A percentile compares a stretch with the other conserved stretches of the same genome.
Evolutionary conservation across 2,113 vertebrate genomes (phyloP).

Genomic region (Spheniscus mendiculus): DNA sequence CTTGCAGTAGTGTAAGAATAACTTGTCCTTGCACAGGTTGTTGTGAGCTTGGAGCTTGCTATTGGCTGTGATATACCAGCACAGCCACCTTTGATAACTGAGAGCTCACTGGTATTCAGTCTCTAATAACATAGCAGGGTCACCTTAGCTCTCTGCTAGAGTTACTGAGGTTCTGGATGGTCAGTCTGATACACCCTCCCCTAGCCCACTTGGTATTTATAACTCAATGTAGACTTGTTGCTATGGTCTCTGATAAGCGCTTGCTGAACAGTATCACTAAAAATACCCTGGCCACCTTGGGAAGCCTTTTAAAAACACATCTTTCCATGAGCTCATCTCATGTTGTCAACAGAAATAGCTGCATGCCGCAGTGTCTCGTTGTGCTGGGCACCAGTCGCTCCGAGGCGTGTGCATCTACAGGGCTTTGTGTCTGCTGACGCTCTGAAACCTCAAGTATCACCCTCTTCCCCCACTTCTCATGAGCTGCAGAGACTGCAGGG

Average conservation of each 20-base stretch:
- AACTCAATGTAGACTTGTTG: slow-evolving; percentile 67
- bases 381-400: not conserved
- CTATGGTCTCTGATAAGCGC: slow-evolving; percentile 75
- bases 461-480: not conserved
- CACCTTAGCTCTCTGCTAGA: slow-evolving; percentile 35
- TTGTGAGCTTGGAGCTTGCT: not conserved
- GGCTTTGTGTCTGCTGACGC: not conserved
- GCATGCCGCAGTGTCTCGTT: not conserved
- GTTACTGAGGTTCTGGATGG: slow-evolving; percentile 59
- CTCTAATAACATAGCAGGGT: not conserved
- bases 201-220: slow-evolving; percentile 60
- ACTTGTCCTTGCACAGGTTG: slow-evolving; percentile 24
- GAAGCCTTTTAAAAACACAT: slow-evolving; percentile 64
- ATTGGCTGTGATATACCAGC: not conserved
- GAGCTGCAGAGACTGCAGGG: not conserved
- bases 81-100: slow-evolving; percentile 32
- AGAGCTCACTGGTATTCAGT: slow-evolving; percentile 33
- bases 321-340: slow-evolving; percentile 72
- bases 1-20: not conserved
- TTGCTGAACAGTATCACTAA: slow-evolving; percentile 56
- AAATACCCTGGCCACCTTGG: slow-evolving; percentile 71
- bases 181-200: slow-evolving; percentile 17
- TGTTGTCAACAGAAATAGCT: slow-evolving; percentile 64
- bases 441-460: not conserved
- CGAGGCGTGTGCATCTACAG: not conserved